Conservation (phyloP, 2,888 invertebrate genomes). For the Rhorus exstirpatorius region DNA sequence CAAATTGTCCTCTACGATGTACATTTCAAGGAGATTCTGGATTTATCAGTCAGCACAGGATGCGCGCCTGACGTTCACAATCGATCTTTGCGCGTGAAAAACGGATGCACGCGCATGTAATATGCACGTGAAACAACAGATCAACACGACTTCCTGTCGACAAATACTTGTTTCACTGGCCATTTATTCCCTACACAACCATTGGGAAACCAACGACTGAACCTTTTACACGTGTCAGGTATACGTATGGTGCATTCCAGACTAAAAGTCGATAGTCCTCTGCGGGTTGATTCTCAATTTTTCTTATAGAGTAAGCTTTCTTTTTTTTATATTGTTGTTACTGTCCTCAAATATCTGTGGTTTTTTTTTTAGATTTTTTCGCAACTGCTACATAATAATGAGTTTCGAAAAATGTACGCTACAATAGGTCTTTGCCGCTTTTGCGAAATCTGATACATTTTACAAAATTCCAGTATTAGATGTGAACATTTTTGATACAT, state of each 20-base stretch:
- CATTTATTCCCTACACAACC: not conserved
- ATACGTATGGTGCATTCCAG: too few relatives aligned
- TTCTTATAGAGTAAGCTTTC: too few relatives aligned
- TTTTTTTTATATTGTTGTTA: not conserved
- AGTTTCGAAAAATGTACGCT: too few relatives aligned
- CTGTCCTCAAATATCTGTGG: too few relatives aligned
- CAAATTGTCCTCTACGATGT: not conserved
- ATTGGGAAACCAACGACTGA: not conserved
- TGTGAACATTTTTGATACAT: too few relatives aligned
- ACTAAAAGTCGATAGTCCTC: too few relatives aligned
- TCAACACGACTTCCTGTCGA: conserved; percentile 38
- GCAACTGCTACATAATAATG: too few relatives aligned
- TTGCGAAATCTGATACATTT: too few relatives aligned
- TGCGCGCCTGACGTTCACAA: not conserved
- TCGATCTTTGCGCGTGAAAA: conserved; percentile 67
- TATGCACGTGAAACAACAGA: conserved; percentile 77
- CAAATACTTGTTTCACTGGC: not conserved
- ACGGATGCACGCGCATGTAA: conserved; percentile 67
- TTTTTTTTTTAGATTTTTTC: too few relatives aligned
- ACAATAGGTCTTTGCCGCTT: too few relatives aligned
- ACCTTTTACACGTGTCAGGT: not conserved
- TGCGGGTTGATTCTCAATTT: too few relatives aligned
- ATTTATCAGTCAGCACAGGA: conserved; percentile 10
- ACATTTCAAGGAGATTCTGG: not conserved
- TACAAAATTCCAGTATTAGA: too few relatives aligned